phyloP scores from a whole-genome alignment of 2,888 invertebrate species.

The Volucella inflata region DNA sequence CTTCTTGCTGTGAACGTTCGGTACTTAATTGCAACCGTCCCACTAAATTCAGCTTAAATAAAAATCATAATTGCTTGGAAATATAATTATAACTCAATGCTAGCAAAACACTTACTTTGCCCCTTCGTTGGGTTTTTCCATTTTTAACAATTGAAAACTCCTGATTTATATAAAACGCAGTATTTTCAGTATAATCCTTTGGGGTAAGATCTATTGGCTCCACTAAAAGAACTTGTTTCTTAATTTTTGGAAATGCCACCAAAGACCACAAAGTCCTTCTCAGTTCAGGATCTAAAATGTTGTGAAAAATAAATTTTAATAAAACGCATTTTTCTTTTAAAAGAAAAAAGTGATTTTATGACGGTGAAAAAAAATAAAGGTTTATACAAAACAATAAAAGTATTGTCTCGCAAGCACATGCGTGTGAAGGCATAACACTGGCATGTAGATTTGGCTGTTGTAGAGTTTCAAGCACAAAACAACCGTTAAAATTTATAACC shows the following conservation, averaged over 20 bases:
- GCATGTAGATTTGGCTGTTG: no score
- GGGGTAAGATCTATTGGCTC: conserved; percentile 92
- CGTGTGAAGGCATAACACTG: no score
- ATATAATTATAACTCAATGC: not conserved
- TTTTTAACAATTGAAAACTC: conserved; percentile 98
- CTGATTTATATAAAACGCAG: conserved; percentile 98
- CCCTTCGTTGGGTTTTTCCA: conserved; percentile 96
- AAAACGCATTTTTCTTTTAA: conserved; percentile 3
- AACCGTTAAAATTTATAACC: no score
- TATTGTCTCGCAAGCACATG: no score
- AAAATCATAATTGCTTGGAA: not conserved
- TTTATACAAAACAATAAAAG: no score
- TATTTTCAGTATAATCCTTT: conserved; percentile 97
- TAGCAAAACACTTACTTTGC: conserved; percentile 86
- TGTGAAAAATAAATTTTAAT: not conserved
- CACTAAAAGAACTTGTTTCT: conserved; percentile 94
- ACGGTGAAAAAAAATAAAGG: not conserved
- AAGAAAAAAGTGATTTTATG: not conserved
- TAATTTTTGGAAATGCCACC: conserved; percentile 97
- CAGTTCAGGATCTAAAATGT: conserved; percentile 90
- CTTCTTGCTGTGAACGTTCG: conserved; percentile 97
- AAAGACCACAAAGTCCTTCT: conserved; percentile 97
- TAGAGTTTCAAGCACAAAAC: no score
- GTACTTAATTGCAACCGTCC: conserved; percentile 97
- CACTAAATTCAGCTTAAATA: conserved; percentile 91